Base-by-base conservation (phyloP, 2,113 vertebrate species). In the Takifugu flavidus region DNA sequence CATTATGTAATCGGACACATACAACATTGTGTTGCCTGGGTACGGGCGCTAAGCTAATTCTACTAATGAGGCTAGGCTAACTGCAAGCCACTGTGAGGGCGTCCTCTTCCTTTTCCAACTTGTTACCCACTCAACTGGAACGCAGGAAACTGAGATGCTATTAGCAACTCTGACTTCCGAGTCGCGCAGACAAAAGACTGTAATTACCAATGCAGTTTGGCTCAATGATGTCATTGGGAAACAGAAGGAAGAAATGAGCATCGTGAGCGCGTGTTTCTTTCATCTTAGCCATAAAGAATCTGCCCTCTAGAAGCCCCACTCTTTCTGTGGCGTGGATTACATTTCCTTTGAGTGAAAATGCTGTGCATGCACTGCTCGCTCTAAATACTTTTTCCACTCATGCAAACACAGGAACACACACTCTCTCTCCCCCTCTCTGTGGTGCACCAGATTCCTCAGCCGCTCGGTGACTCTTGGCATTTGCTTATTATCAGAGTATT, bases 401-500 rank as follows among this genome's bases (percentile, higher is more conserved):
- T 76, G 76, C 70, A 39, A 39, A 39, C 34, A 81, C 62, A 79
- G 78, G 56, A 80, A 79, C 78, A 52, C 67, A 53, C 77, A 74
- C 79, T 77, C 69, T 75, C 76, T 15, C 44, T 49, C 47, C 7
- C 20, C 7, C n/a, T 20, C 15, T 25, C 75, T 57, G 75, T 74
- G 69, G 70, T 78, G 71, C 79, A 80, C 59, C 72, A 66, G 72
- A 73, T 77, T 66, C 72, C 77, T 78, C 79, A 82, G 78, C 72
- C 80, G 15, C 75, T 74, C 62, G 78, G 80, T 74, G 79, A 87
- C 80, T 89, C 79, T 82, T 85, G 83, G 75, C 84, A 79, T 89
- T 88, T 85, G 80, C 80, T 82, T 85, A 83, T 88, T 88, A 88
- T 87, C 82, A 80, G 84, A 86, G 83, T 88, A 85, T 87, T 82